Conservation (phyloP, 2,113 vertebrate species). For the Saguinus imperator region DNA sequence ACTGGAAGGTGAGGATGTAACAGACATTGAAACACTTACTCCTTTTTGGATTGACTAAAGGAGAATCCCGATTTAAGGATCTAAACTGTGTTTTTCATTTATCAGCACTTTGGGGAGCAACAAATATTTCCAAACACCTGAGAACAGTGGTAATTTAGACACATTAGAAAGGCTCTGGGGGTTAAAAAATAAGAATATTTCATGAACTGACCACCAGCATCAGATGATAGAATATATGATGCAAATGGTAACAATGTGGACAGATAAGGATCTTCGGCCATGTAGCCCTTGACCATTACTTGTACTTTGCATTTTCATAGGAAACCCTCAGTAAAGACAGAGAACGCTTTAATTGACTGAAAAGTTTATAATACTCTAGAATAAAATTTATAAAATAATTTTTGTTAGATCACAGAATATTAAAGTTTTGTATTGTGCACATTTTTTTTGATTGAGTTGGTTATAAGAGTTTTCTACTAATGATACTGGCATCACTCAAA, state of each 20-base stretch:
- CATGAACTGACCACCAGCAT: neutral
- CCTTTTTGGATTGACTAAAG: neutral
- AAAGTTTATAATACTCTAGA: neutral
- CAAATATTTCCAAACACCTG: neutral
- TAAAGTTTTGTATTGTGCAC: neutral
- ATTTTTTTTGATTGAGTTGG: neutral
- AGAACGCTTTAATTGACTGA: neutral
- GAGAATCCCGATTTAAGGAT: neutral
- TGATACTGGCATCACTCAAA: neutral
- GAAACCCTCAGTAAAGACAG: neutral
- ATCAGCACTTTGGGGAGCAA: neutral
- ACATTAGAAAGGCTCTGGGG: neutral
- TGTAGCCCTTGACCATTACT: accelerated
- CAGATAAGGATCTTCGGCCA: neutral
- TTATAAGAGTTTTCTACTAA: neutral
- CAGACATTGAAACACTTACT: neutral
- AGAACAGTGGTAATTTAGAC: neutral
- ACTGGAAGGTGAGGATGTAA: neutral
- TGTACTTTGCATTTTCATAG: neutral
- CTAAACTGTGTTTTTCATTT: neutral
- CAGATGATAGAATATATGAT: neutral
- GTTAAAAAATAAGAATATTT: neutral
- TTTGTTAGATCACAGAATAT: neutral
- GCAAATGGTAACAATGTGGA: neutral
- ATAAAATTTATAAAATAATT: neutral